These are phyloP conservation scores for Drosophila pseudotalamancana DNA, from an alignment of 2,888 invertebrate genomes.

Conservation along the genomic window DNA sequence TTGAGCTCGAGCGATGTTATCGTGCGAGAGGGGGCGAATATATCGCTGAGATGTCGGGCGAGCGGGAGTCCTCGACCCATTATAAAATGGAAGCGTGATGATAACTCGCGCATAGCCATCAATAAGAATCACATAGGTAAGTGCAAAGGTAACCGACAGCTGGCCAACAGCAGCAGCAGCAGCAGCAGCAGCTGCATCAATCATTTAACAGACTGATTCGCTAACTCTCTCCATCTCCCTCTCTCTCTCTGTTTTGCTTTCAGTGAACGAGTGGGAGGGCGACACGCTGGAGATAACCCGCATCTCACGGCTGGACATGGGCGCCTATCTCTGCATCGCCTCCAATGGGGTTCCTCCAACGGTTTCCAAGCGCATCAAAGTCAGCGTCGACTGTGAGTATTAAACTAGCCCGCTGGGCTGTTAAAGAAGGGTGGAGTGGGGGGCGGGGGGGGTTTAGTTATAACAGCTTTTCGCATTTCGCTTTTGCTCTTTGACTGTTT, in stretches of 20 bases:
- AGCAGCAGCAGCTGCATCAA: constrained; percentile 52
- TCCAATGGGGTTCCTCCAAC: constrained; percentile 94
- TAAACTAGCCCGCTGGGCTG: background rate
- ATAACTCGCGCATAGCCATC: constrained; percentile 93
- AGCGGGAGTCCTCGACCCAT: constrained; percentile 94
- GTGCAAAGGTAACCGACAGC: constrained; percentile 55
- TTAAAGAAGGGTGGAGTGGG: too few species aligned
- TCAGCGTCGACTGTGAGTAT: constrained; percentile 97
- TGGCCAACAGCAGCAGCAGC: constrained; percentile 2
- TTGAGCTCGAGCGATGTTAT: constrained; percentile 94
- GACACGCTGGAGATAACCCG: constrained; percentile 93
- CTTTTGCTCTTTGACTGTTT: constrained; percentile 24
- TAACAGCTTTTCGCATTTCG: constrained; percentile 8
- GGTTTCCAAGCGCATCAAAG: constrained; percentile 96
- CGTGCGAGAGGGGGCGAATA: constrained; percentile 94
- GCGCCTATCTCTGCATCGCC: constrained; percentile 96
- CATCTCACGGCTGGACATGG: constrained; percentile 95
- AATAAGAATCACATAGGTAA: constrained; percentile 92
- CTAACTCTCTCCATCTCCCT: background rate
- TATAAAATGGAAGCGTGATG: constrained; percentile 96
- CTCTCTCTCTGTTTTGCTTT: constrained; percentile 10
- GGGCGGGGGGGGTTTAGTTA: background rate
- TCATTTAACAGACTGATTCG: constrained; percentile 61
- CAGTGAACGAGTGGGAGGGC: constrained; percentile 94
- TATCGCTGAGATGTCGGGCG: constrained; percentile 94